These are phyloP conservation scores for Perodicticus potto DNA, from an alignment of 2,797 vertebrate species.

Conservation along the genomic window DNA sequence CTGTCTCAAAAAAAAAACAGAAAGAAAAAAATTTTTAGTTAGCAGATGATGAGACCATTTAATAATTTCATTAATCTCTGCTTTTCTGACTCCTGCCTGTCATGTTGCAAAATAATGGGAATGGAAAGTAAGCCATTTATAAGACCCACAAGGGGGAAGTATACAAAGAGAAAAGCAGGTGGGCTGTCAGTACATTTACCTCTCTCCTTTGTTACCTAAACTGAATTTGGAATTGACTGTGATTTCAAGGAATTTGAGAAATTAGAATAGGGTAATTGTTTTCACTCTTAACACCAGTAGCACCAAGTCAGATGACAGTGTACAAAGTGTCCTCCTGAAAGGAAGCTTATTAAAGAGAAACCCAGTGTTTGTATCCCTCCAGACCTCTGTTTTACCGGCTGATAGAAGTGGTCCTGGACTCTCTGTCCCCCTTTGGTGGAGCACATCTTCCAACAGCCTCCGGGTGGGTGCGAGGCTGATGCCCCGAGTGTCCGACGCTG, in stretches of 20 bases:
- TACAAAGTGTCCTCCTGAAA: not conserved
- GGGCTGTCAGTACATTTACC: fast-evolving
- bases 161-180: not conserved
- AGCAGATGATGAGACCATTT: not conserved
- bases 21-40: no score
- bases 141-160: not conserved
- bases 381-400: not conserved
- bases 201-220: not conserved
- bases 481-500: not conserved
- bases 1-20: no score
- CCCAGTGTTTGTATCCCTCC: fast-evolving
- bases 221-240: not conserved
- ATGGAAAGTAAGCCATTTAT: not conserved
- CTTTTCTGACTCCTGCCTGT: not conserved
- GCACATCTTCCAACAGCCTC: not conserved
- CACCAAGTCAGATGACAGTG: not conserved
- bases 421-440: not conserved
- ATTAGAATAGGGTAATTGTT: not conserved
- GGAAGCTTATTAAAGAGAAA: not conserved
- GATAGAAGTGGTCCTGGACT: not conserved
- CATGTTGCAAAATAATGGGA: not conserved
- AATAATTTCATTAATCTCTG: not conserved
- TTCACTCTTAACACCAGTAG: not conserved
- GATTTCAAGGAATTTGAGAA: not conserved
- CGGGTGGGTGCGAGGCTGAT: not conserved